Conservation (phyloP, 2,797 vertebrate species). For the Pseudochirops corinnae region DNA sequence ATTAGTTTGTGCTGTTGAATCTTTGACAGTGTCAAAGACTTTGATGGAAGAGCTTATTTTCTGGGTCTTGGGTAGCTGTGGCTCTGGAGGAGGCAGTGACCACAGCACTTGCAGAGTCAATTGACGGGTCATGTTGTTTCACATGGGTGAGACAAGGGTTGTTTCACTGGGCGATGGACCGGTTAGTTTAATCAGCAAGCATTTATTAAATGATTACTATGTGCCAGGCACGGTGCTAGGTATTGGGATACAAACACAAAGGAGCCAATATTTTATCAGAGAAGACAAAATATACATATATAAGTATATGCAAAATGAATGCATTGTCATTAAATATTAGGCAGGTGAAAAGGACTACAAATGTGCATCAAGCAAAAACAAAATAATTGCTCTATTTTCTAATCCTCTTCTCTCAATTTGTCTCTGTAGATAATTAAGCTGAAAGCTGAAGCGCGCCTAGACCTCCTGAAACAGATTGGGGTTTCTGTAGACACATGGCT, state of each 20-base stretch:
- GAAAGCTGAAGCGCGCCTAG: conserved; percentile 96
- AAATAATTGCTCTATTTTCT: conserved; percentile 40
- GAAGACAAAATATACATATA: not conserved
- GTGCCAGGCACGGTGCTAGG: not conserved
- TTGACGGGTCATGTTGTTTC: not conserved
- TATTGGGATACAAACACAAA: not conserved
- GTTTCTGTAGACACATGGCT: conserved; percentile 98
- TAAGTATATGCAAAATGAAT: not conserved
- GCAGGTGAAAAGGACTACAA: not conserved
- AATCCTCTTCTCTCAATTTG: not conserved
- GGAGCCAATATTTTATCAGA: not conserved
- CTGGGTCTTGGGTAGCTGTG: not conserved
- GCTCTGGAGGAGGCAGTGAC: not conserved
- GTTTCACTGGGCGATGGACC: not conserved
- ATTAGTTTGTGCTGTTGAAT: not conserved
- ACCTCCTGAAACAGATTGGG: conserved; percentile 96
- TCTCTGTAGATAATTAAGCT: conserved; percentile 92
- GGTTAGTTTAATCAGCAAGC: not conserved
- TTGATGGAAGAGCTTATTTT: not conserved
- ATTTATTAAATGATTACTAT: not conserved
- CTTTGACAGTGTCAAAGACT: not conserved
- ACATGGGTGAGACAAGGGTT: not conserved
- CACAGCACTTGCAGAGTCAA: not conserved
- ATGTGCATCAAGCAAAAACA: not conserved
- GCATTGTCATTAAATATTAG: not conserved